Evolutionary conservation across 1,140 invertebrate species (phyloP).

Genomic region (Centruroides sculpturatus): DNA sequence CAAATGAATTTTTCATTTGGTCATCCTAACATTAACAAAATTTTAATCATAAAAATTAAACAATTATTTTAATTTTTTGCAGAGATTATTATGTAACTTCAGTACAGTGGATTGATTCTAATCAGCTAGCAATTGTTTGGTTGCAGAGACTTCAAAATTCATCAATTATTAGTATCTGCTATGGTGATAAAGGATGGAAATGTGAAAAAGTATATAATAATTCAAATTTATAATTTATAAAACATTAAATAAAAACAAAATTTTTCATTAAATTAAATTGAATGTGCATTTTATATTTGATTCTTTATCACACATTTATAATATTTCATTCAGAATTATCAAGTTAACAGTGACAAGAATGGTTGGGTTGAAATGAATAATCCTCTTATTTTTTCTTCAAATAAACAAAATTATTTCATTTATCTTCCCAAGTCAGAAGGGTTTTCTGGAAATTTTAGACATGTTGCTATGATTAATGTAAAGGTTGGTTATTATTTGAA

Average conservation of each 20-base stretch:
- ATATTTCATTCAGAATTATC: slow-evolving; percentile 2
- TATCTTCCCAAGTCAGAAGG: slow-evolving; percentile 43
- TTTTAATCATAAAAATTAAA: no score
- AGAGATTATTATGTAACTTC: no score
- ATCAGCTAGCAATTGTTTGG: slow-evolving; percentile 25
- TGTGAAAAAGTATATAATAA: slow-evolving; percentile 14
- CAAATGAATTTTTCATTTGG: no score
- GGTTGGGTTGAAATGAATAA: slow-evolving; percentile 61
- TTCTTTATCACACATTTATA: no score
- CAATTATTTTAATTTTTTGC: no score
- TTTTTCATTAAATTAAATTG: no score
- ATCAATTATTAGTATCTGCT: slow-evolving; percentile 29
- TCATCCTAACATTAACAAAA: no score
- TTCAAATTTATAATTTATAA: no score
- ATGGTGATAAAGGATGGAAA: slow-evolving; percentile 16
- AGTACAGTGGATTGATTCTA: slow-evolving; percentile 26
- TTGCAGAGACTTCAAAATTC: slow-evolving; percentile 28
- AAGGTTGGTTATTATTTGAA: slow-evolving; percentile 11
- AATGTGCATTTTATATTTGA: no score
- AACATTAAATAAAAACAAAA: no score
- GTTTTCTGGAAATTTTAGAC: slow-evolving; percentile 55
- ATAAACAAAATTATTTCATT: slow-evolving; percentile 60
- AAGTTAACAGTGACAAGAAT: slow-evolving; percentile 5
- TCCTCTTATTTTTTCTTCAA: slow-evolving; percentile 61
- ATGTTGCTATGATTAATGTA: slow-evolving; percentile 50